Evolutionary conservation across 2,113 vertebrate genomes (phyloP).

Genomic region (Melierax canorus): DNA sequence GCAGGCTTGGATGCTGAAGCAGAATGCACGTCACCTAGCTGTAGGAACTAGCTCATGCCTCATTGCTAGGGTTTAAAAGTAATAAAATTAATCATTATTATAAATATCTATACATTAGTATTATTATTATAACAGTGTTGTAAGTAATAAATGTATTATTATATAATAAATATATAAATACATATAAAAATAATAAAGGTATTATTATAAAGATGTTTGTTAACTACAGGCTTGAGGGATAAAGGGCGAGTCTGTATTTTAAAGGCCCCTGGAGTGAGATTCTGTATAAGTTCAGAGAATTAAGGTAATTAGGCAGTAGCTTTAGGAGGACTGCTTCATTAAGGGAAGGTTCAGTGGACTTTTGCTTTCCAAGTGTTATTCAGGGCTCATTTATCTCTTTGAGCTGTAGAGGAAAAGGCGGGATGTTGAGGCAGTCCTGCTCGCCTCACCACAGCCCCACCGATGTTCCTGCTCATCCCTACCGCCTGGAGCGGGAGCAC

Average conservation of each 20-base stretch:
- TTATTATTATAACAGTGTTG: too few species aligned
- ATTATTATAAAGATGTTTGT: background rate
- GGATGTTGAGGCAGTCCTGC: background rate
- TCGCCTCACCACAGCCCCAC: background rate
- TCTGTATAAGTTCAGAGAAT: background rate
- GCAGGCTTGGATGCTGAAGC: background rate
- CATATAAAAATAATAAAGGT: too few species aligned
- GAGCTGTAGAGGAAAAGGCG: background rate
- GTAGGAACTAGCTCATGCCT: background rate
- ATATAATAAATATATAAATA: too few species aligned
- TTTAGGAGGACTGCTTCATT: background rate
- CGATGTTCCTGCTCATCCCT: background rate
- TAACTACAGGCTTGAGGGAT: background rate
- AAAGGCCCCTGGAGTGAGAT: background rate
- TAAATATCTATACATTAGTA: too few species aligned
- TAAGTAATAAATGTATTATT: too few species aligned
- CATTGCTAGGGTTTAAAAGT: background rate
- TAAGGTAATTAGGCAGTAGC: background rate
- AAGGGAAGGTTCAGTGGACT: background rate
- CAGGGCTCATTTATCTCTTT: background rate
- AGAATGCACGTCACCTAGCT: accelerated
- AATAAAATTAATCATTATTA: too few species aligned
- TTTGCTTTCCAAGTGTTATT: background rate
- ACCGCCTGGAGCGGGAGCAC: background rate
- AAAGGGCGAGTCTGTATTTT: background rate